A percentile compares a stretch with the other conserved stretches of the same genome.
phyloP scores from a whole-genome alignment of 2,797 vertebrate genomes.

The Rachycentron canadum region DNA sequence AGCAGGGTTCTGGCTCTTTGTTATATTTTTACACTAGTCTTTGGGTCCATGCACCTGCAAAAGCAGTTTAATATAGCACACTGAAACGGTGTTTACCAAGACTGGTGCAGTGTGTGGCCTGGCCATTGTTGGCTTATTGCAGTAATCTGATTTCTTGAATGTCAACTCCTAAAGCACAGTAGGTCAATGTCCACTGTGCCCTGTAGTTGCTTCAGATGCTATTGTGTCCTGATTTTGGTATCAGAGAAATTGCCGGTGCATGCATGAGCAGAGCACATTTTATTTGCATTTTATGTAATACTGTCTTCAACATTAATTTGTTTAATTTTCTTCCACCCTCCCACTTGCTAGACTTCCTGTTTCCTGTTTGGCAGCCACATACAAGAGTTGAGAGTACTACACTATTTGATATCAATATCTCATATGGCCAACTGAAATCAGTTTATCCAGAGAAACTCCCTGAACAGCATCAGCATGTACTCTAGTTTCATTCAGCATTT shows the following conservation, averaged over 20 bases:
- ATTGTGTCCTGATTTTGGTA: neutral
- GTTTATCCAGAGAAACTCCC: neutral
- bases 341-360: neutral
- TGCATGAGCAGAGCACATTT: neutral
- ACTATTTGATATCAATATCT: slow-evolving; percentile 13
- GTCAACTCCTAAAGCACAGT: neutral
- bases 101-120: neutral
- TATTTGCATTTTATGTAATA: neutral
- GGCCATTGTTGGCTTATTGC: neutral
- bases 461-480: neutral
- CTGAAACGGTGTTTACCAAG: neutral
- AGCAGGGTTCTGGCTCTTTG: slow-evolving; percentile 6
- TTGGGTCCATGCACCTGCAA: neutral
- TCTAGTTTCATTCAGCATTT: slow-evolving; percentile 5
- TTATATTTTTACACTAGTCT: slow-evolving; percentile 11
- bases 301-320: neutral
- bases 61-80: neutral
- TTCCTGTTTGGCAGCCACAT: neutral
- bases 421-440: neutral
- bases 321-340: neutral
- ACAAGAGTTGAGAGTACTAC: neutral
- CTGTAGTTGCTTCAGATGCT: neutral
- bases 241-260: neutral
- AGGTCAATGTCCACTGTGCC: neutral
- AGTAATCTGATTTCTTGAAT: neutral